A percentile compares a stretch with the other conserved stretches of the same genome.
phyloP scores from a whole-genome alignment of 2,113 vertebrate genomes.

The Fulica atra region DNA sequence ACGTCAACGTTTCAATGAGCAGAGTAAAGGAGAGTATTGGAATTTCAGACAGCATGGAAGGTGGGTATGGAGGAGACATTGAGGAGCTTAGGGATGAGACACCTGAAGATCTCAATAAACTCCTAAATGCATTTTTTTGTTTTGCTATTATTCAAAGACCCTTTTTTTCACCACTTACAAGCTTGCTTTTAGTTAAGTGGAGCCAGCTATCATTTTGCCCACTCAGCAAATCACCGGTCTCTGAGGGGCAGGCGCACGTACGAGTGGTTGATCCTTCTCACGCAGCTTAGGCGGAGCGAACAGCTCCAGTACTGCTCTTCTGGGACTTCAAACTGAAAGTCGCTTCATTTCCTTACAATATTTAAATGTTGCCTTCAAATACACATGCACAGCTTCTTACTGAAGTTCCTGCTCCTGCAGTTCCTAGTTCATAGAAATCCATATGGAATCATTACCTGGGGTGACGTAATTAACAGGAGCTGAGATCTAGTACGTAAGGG shows the following conservation, averaged over 20 bases:
- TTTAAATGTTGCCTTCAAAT: background rate
- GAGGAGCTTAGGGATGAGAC: background rate
- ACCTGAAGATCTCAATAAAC: background rate
- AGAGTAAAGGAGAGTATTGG: background rate
- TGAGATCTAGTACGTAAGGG: background rate
- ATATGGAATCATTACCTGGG: background rate
- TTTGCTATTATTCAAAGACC: background rate
- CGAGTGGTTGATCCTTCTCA: background rate
- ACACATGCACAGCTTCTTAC: background rate
- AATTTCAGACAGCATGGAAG: background rate
- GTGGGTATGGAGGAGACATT: background rate
- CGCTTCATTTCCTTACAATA: background rate
- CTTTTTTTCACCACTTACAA: background rate
- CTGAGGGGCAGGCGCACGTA: background rate
- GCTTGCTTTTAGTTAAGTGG: slow-evolving; percentile 21
- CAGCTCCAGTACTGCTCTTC: background rate
- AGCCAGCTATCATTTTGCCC: background rate
- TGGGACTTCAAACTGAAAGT: background rate
- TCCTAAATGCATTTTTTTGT: background rate
- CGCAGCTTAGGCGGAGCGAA: background rate
- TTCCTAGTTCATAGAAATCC: background rate
- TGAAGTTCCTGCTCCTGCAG: background rate
- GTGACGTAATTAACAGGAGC: background rate
- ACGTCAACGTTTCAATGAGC: background rate
- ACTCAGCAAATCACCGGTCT: background rate